Percentiles rank a stretch among this genome's conserved stretches.
Evolutionary conservation across 2,888 invertebrate species (phyloP).

Genomic region (Dicyrtoma fusca): DNA sequence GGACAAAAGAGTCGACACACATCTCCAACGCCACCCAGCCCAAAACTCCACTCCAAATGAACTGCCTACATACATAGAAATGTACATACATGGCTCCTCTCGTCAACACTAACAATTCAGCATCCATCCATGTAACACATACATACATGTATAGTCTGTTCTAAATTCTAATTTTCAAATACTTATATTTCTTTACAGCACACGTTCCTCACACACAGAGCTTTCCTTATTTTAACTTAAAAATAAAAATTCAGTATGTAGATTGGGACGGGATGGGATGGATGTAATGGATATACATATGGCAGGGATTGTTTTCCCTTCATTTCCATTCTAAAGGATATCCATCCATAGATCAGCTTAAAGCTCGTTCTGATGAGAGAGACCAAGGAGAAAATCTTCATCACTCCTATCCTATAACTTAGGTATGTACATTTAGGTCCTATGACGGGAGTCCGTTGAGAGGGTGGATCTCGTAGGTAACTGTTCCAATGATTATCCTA

Average conservation of each 20-base stretch:
- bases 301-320: background rate
- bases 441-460: too few relatives aligned
- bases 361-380: too few relatives aligned
- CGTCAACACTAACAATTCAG: constrained; percentile 25
- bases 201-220: background rate
- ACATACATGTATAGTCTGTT: background rate
- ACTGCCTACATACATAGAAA: background rate
- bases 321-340: background rate
- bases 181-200: background rate
- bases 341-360: too few relatives aligned
- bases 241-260: constrained; percentile 2
- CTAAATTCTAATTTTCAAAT: background rate
- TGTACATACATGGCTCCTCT: background rate
- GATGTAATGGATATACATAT: background rate
- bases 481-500: too few relatives aligned
- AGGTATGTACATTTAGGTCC: too few relatives aligned
- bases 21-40: background rate
- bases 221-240: constrained; percentile 10
- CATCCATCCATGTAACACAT: constrained; percentile 12
- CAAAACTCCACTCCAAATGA: background rate
- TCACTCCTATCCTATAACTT: too few relatives aligned
- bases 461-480: too few relatives aligned
- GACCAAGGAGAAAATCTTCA: too few relatives aligned
- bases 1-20: background rate
- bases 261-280: too few relatives aligned